Evolutionary conservation across 1,140 invertebrate genomes (phyloP), one percentile per base, ranked within the genome.

Genomic region (Fragariocoptes setiger): DNA sequence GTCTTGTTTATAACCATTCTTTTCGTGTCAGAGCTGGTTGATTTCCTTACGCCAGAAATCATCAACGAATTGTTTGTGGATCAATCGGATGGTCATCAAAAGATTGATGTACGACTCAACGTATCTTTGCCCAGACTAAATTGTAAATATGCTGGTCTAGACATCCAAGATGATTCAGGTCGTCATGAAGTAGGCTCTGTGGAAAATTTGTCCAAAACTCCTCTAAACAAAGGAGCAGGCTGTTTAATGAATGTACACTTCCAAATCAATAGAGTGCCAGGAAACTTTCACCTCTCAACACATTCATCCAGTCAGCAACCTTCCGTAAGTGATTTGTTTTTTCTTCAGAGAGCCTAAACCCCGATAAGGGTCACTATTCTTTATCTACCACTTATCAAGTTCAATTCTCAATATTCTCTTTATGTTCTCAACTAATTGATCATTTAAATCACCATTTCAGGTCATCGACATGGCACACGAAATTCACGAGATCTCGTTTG

Each of bases 231-330:
- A 21, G 48, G 49, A 36, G 50, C 54, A 36, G 67, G 67, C 1
- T 70, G 68, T 48, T 48, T 59, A 14, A 67, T 70, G 51, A 60
- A 66, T 49, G 17, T 15, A n/a, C 37, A 14, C 14, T 45, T 46
- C 15, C 17, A 44, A 4, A 40, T 45, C 5, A 45, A 40, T 31
- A 39, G 62, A 57, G 60, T 66, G n/a, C 58, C 66, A 42, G 67
- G 67, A 21, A 70, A 70, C 48, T 70, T 70, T 50, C 67, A 70
- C 51, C 54, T 70, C 3, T 68, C 67, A 4, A 70, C 67, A 18
- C 67, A 70, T 53, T 63, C 67, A 4, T 56, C 65, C 15, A 41
- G 50, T 14, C 31, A 48, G 3, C 65, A 67, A 47, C 66, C 65
- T 3, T 53, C 58, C 3, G 47, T n/a, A n/a, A n/a, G n/a, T n/a